These are phyloP conservation scores for Limonius californicus DNA, from an alignment of 1,140 invertebrate genomes.

Conservation along the genomic window DNA sequence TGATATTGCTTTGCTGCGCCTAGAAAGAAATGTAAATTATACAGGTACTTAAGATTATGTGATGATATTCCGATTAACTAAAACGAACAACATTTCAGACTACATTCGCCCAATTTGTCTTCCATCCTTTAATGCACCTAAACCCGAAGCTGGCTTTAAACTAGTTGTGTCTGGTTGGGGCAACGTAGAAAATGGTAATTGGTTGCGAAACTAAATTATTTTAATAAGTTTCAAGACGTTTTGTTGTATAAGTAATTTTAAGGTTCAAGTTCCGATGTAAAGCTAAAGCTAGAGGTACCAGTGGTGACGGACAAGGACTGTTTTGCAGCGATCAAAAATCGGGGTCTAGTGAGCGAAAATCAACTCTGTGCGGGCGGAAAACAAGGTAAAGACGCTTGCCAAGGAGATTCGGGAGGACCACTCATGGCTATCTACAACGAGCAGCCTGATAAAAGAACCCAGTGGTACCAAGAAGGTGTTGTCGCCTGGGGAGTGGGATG, in stretches of 20 bases:
- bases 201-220: not conserved
- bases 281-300: slow-evolving; percentile 9
- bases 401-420: slow-evolving; percentile 59
- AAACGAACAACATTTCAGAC: slow-evolving; percentile 24
- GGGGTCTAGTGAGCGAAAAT: not conserved
- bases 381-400: slow-evolving; percentile 47
- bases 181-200: slow-evolving; percentile 12
- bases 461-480: slow-evolving; percentile 46
- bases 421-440: slow-evolving; percentile 44
- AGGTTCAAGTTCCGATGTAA: not conserved
- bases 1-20: slow-evolving; percentile 40
- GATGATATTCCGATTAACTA: not conserved
- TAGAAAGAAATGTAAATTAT: slow-evolving; percentile 29
- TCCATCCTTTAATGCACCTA: slow-evolving; percentile 45
- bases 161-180: slow-evolving; percentile 23
- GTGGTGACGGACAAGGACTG: not conserved
- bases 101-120: slow-evolving; percentile 66
- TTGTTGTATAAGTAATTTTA: not conserved
- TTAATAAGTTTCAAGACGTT: too few species aligned
- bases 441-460: not conserved
- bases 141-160: slow-evolving; percentile 36
- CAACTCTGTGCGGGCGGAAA: slow-evolving; percentile 50
- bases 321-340: not conserved
- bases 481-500: slow-evolving; percentile 68
- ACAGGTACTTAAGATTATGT: slow-evolving; percentile 28